These are phyloP conservation scores for Oreochromis aureus DNA, from an alignment of 2,113 vertebrate species.

Conservation along the genomic window DNA sequence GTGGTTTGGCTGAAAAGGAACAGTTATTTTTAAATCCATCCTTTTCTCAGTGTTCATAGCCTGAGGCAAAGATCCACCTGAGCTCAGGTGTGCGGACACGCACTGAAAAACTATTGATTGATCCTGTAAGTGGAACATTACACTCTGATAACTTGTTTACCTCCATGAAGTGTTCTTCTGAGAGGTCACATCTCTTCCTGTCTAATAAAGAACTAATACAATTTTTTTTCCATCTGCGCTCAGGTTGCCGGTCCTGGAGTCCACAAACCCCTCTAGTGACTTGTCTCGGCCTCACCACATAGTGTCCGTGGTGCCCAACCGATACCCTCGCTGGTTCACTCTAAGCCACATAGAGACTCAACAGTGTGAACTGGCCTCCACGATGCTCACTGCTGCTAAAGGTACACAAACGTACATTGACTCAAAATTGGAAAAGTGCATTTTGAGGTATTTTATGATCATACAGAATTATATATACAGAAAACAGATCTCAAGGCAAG, in stretches of 20 bases:
- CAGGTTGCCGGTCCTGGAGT: constrained; percentile 60
- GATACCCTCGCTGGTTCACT: constrained; percentile 63
- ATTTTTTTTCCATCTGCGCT: background rate
- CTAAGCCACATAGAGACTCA: constrained; percentile 64
- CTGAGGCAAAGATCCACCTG: constrained; percentile 4
- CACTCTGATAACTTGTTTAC: constrained; percentile 1
- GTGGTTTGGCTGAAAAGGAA: background rate
- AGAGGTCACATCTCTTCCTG: background rate
- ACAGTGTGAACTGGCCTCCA: constrained; percentile 63
- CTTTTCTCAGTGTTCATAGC: background rate
- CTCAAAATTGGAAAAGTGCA: background rate
- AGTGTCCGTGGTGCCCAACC: constrained; percentile 50
- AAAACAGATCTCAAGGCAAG: background rate
- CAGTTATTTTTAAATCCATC: background rate
- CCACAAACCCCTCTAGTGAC: constrained; percentile 37
- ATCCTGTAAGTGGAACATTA: background rate
- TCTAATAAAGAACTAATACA: background rate
- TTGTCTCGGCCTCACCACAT: constrained; percentile 57
- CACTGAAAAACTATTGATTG: background rate
- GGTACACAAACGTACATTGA: constrained; percentile 12
- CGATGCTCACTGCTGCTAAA: constrained; percentile 65
- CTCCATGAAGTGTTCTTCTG: background rate
- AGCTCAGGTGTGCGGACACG: background rate
- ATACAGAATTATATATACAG: background rate
- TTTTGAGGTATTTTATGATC: background rate